Base-by-base conservation (phyloP, 2,888 invertebrate species). In the Ophion costatus region DNA sequence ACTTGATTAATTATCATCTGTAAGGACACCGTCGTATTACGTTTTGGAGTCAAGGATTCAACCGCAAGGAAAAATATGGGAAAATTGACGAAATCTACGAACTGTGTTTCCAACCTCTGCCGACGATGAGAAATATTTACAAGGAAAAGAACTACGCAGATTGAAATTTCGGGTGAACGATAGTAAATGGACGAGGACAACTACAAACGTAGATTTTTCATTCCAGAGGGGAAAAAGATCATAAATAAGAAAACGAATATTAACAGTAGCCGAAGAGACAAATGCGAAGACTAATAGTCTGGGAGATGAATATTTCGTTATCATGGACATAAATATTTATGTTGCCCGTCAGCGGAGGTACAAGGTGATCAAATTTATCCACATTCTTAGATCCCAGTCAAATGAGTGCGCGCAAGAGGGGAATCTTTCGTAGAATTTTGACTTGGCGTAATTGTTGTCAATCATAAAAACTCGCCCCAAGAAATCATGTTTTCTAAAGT, bases 261-360 rank as follows among this genome's bases (percentile, higher is more conserved):
- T 29, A 79, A 20, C 33, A 42, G 69, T 42, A 70, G 42, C 70
- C 10, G 20, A 0, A 42, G 45, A 9, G 20, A 66, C 45, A 59
- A 82, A 38, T 42, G 20, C 14, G 42, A 45, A n/a, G 57, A 80
- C 67, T 57, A 70, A 64, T 80, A 61, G 66, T 59, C 59, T 11
- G 51, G 22, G 57, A 61, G 24, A 61, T 64, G 66, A 57, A 11
- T 33, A 80, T 83, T 75, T 83, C 76, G 76, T 71, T 76, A 80
- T 73, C 76, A 73, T 76, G 45, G 56, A 29, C 71, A 83, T 80
- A 42, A 80, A 83, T 83, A 83, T 83, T 59, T 42, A 80, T 77
- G 57, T 70, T 33, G 38, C 67, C 14, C 29, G 33, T 22, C 6
- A 69, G 20, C 14, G 9, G 14, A 67, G 38, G 42, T 20, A 63